Conservation (phyloP, 2,113 vertebrate genomes). For the Cromileptes altivelis region DNA sequence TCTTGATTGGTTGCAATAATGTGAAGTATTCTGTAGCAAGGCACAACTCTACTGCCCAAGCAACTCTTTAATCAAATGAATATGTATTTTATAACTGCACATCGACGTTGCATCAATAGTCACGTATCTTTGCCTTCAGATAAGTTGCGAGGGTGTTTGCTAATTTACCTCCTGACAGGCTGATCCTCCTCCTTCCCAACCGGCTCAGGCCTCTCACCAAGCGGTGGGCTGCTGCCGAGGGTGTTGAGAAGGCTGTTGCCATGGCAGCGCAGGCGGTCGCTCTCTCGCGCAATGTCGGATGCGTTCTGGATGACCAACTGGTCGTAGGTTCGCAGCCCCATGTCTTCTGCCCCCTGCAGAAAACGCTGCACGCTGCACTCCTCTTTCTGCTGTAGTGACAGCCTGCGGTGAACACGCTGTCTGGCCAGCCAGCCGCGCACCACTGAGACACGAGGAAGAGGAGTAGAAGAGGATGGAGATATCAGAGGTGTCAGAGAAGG, state of each 20-base stretch:
- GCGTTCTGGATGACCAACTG: conserved; percentile 95
- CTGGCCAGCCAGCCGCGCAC: conserved; percentile 93
- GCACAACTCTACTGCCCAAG: neutral
- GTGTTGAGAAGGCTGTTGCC: conserved; percentile 61
- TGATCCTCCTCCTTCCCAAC: conserved; percentile 87
- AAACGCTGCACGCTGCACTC: conserved; percentile 87
- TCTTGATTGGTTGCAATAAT: neutral
- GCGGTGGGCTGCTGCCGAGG: conserved; percentile 75
- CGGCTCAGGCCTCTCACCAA: conserved; percentile 86
- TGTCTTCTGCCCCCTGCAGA: conserved; percentile 91
- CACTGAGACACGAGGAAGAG: conserved; percentile 78
- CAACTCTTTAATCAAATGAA: neutral
- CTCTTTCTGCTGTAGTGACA: conserved; percentile 86
- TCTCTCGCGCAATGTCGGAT: conserved; percentile 92
- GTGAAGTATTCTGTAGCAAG: neutral
- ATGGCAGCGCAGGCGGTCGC: conserved; percentile 89
- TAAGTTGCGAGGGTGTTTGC: neutral
- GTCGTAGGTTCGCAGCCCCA: conserved; percentile 91
- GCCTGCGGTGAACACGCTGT: conserved; percentile 82
- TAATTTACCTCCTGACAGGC: conserved; percentile 85
- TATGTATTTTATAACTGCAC: neutral
- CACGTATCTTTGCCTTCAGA: neutral
- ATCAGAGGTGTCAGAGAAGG: neutral
- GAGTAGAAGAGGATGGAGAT: conserved; percentile 14
- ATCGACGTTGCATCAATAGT: neutral